Evolutionary conservation across 1,140 invertebrate genomes (phyloP).

Genomic region (Aplysia californica): DNA sequence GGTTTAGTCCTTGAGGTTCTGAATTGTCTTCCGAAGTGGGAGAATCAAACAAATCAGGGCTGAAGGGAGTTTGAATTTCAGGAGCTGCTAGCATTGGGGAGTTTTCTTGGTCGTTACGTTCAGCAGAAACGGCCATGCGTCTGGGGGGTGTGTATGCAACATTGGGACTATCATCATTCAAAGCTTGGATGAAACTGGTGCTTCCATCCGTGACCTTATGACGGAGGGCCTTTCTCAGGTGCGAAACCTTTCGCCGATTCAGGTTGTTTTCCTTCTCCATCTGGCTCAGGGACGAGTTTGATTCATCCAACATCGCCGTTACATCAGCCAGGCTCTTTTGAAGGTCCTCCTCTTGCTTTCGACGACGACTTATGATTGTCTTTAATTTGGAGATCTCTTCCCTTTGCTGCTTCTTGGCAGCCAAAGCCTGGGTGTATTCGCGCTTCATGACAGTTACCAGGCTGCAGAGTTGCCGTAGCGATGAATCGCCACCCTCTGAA

Average conservation of each 20-base stretch:
- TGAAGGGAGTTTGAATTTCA: too few relatives aligned
- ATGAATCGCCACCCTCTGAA: slow-evolving; percentile 30
- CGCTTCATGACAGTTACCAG: slow-evolving; percentile 43
- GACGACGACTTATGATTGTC: slow-evolving; percentile 34
- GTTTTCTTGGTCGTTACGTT: too few relatives aligned
- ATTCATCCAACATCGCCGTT: background rate
- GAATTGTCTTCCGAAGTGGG: too few relatives aligned
- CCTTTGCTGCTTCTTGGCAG: slow-evolving; percentile 25
- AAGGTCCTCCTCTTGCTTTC: slow-evolving; percentile 27
- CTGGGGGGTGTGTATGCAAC: slow-evolving; percentile 11
- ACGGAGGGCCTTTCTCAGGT: slow-evolving; percentile 33
- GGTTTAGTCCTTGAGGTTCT: too few relatives aligned
- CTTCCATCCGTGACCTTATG: slow-evolving; percentile 34
- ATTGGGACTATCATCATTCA: slow-evolving; percentile 39
- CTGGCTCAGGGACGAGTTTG: slow-evolving; percentile 1
- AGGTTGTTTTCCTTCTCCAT: slow-evolving; percentile 41
- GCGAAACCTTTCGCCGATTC: slow-evolving; percentile 33
- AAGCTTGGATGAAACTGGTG: slow-evolving; percentile 40
- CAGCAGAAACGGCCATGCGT: too few relatives aligned
- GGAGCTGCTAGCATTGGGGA: too few relatives aligned
- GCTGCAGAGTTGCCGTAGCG: slow-evolving; percentile 36
- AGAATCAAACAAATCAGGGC: too few relatives aligned
- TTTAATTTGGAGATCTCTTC: slow-evolving; percentile 26
- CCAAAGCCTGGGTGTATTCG: slow-evolving; percentile 43
- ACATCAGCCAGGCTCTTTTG: background rate